phyloP scores from a whole-genome alignment of 2,113 vertebrate species.

The Monopterus albus region DNA sequence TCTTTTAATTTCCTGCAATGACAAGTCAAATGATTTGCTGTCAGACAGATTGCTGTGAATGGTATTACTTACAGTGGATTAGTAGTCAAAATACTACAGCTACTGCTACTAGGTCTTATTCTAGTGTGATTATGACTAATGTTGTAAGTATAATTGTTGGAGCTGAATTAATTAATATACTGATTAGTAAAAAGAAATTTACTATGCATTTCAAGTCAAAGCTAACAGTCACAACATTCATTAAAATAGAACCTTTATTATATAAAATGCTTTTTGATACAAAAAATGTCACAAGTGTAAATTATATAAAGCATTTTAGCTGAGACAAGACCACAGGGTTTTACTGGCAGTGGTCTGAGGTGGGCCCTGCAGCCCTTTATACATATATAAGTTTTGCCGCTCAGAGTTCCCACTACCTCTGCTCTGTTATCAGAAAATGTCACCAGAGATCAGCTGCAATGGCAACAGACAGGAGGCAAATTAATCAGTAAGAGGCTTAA shows the following conservation, averaged over 20 bases:
- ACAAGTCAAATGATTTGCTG: too few species aligned
- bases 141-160: not conserved
- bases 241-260: constrained; percentile 88
- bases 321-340: constrained; percentile 55
- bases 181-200: not conserved
- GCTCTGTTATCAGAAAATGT: not conserved
- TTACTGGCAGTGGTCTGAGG: constrained; percentile 63
- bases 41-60: too few species aligned
- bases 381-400: constrained; percentile 1
- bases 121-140: too few species aligned
- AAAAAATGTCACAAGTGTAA: constrained; percentile 79
- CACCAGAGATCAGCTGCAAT: not conserved
- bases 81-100: too few species aligned
- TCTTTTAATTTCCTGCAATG: too few species aligned
- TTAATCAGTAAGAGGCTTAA: not conserved
- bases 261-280: constrained; percentile 86
- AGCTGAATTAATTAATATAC: not conserved
- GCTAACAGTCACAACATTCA: constrained; percentile 35
- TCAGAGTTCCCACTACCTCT: constrained; percentile 26
- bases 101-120: too few species aligned
- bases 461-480: not conserved
- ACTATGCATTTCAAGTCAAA: not conserved
- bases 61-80: too few species aligned
- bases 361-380: constrained; percentile 7
- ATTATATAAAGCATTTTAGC: constrained; percentile 77